Percentiles rank a stretch among this genome's conserved stretches.
Conservation (phyloP, 2,797 vertebrate genomes). For the Glossophaga mutica region DNA sequence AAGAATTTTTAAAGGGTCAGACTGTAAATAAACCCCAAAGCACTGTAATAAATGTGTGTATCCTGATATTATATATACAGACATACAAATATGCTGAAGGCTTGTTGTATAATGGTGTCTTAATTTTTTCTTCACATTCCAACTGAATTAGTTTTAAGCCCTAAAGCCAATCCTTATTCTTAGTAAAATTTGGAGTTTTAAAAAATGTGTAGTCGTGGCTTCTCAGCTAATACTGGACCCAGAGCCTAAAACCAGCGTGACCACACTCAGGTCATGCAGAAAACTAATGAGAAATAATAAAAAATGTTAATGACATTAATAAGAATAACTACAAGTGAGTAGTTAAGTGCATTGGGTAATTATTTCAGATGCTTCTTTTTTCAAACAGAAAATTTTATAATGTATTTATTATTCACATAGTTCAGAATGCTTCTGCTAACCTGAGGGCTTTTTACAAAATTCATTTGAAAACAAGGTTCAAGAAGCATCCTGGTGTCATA, state of each 20-base stretch:
- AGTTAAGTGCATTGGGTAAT: not conserved
- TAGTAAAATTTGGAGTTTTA: constrained; percentile 40
- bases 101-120: constrained; percentile 15
- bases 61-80: not conserved
- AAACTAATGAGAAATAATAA: constrained; percentile 24
- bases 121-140: constrained; percentile 43
- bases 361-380: constrained; percentile 28
- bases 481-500: constrained; percentile 43
- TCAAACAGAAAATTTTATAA: constrained; percentile 43
- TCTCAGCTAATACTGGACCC: not conserved
- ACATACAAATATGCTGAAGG: not conserved
- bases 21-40: not conserved
- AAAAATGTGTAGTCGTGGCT: not conserved
- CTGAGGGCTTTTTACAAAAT: constrained; percentile 53
- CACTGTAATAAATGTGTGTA: not conserved
- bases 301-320: not conserved
- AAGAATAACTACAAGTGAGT: constrained; percentile 8
- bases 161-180: constrained; percentile 37
- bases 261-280: not conserved
- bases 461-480: constrained; percentile 53
- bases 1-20: constrained; percentile 40
- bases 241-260: not conserved
- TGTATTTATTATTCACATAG: constrained; percentile 48
- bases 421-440: constrained; percentile 23
- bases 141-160: constrained; percentile 51